phyloP scores from a whole-genome alignment of 2,113 vertebrate genomes.

The Astur gentilis region DNA sequence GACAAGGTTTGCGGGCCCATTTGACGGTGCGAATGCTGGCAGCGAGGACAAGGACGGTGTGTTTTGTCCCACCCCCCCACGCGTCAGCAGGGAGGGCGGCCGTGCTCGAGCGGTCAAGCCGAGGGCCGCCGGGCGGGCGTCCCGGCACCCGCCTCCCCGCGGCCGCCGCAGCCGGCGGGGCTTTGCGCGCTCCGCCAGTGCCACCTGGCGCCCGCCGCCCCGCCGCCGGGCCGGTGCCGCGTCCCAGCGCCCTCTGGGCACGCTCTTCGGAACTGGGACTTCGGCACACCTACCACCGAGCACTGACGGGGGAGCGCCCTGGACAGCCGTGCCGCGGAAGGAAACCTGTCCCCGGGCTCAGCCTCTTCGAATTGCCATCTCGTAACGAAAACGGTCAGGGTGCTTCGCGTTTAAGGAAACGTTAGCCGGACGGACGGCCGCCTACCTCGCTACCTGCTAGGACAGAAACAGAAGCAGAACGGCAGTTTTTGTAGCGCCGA shows the following conservation, averaged over 20 bases:
- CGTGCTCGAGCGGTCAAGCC: background rate
- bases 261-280: background rate
- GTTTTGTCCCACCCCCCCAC: background rate
- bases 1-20: background rate
- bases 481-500: background rate
- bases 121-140: no score
- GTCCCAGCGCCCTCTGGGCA: background rate
- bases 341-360: background rate
- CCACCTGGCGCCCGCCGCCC: conserved; percentile 31
- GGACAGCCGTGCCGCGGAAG: background rate
- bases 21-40: background rate
- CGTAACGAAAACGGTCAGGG: background rate
- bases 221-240: rapidly evolving
- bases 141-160: no score
- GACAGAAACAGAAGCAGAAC: background rate
- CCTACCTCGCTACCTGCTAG: background rate
- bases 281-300: no score
- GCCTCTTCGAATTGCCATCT: background rate
- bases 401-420: background rate
- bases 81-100: background rate
- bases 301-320: no score
- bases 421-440: background rate
- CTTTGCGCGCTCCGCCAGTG: background rate
- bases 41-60: background rate
- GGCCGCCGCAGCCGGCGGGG: no score